Evolutionary conservation across 2,888 invertebrate species (phyloP).

Genomic region (Aplocera efformata): DNA sequence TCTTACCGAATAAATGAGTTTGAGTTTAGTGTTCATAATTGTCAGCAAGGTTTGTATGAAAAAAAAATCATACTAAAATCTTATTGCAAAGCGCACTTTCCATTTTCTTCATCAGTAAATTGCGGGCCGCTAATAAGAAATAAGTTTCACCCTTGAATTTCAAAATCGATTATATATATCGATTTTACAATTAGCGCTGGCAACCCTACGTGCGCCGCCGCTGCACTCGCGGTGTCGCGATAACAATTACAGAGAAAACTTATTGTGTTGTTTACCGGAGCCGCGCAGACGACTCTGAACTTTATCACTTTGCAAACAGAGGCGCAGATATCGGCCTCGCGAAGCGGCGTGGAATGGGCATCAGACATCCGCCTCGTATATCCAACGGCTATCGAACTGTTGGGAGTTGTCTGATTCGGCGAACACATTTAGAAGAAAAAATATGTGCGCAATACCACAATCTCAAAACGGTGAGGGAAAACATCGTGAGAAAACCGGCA

Average conservation of each 20-base stretch:
- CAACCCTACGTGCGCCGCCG: slow-evolving; percentile 37
- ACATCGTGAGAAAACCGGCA: no score
- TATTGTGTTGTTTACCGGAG: slow-evolving; percentile 46
- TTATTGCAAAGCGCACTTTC: no score
- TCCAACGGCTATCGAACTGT: slow-evolving; percentile 14
- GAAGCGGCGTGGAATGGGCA: slow-evolving; percentile 25
- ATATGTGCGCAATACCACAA: background rate
- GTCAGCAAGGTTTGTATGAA: no score
- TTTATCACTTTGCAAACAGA: slow-evolving; percentile 11
- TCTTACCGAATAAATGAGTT: no score
- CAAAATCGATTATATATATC: no score
- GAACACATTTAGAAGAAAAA: background rate
- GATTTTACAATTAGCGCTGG: slow-evolving; percentile 17
- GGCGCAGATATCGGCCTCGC: slow-evolving; percentile 5
- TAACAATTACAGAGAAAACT: slow-evolving; percentile 66
- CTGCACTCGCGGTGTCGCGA: slow-evolving; percentile 56
- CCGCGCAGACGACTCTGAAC: slow-evolving; percentile 21
- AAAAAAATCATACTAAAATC: no score
- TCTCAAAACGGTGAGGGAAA: no score
- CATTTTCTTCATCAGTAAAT: no score
- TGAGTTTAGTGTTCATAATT: no score
- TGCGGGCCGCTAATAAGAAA: no score
- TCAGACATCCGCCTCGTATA: slow-evolving; percentile 25
- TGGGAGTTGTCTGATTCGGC: slow-evolving; percentile 9
- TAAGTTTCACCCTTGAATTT: no score